Percentiles rank a stretch among this genome's conserved stretches.
These are phyloP conservation scores for Masnerella sp. DNA, from an alignment of 2,888 invertebrate genomes.

Conservation along the genomic window DNA sequence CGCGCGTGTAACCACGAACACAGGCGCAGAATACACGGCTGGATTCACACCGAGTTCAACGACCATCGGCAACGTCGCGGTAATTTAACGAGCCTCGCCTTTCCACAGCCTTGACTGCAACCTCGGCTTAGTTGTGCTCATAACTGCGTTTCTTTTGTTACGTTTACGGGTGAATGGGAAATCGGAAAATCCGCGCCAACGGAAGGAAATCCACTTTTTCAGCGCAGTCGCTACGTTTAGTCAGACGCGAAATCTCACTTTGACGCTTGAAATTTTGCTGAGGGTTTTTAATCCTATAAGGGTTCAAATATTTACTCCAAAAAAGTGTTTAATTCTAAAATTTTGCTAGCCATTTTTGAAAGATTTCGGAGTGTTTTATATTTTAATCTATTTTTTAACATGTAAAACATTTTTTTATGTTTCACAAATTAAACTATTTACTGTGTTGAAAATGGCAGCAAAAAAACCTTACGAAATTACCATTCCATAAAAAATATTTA, in stretches of 20 bases:
- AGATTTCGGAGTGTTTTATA: too few species aligned
- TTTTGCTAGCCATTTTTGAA: too few species aligned
- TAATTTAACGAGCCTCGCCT: constrained; percentile 63
- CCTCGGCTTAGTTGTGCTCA: constrained; percentile 61
- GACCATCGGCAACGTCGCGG: constrained; percentile 54
- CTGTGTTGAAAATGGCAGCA: too few species aligned
- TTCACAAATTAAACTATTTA: too few species aligned
- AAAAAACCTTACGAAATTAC: too few species aligned
- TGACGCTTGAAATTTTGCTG: too few species aligned
- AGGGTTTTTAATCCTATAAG: too few species aligned
- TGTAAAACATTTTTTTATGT: too few species aligned
- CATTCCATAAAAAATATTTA: too few species aligned
- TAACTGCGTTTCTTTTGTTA: constrained; percentile 50
- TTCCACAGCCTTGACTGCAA: constrained; percentile 72
- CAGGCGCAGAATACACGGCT: constrained; percentile 35
- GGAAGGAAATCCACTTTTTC: constrained; percentile 32
- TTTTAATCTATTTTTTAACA: too few species aligned
- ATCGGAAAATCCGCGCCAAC: constrained; percentile 30
- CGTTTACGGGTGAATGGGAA: constrained; percentile 40
- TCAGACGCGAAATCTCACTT: constrained; percentile 1
- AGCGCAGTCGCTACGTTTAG: constrained; percentile 9
- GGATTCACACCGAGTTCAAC: constrained; percentile 57
- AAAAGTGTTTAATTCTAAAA: too few species aligned
- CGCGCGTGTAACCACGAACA: constrained; percentile 11
- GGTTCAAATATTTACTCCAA: too few species aligned